Base-by-base conservation (phyloP, 2,888 invertebrate species). In the Horisme vitalbata region DNA sequence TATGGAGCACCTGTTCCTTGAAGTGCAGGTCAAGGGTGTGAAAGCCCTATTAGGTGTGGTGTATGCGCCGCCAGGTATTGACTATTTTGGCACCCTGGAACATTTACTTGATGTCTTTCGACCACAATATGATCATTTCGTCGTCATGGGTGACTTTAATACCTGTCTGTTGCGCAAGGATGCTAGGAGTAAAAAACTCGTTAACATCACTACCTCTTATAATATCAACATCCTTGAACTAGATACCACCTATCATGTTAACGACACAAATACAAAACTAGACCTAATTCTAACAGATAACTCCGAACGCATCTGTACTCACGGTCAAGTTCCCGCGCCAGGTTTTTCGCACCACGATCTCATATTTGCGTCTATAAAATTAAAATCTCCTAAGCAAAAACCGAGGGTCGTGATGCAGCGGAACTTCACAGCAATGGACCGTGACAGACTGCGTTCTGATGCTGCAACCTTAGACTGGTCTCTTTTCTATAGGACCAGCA, bases 341-440 rank as follows among this genome's bases (percentile, higher is more conserved):
- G 27, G 27, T 6, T 27, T 27, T 12, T 27, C 12, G 8, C 27
- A 27, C 8, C 12, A 27, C 7, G 12, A 27, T 6, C 12, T 27
- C 1, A 27, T 27, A 2, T 27, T 7, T 11, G 15, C 32, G 2
- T 31, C 31, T 3, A 6, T 15, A 2, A 23, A 24, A 32, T 24
- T 39, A 8, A 39, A 12, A 13, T 7, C 20, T 3, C 39, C 32
- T 3, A 39, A 30, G 4, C 0, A 7, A 1, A 39, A 32, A 11
- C 15, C 39, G 10, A 32, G 11, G n/a, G 3, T 32, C n/a, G n/a
- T 39, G 2, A 32, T 39, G 24, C 39, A 32, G 6, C 31, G 39
- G 1, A 32, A 32, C 10, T 18, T 39, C n/a, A 2, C 39, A 2
- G 24, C 13, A 0, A 15, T 39, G 24, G 21, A 30, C n/a, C 4